These are phyloP conservation scores for Prenolepis imparis DNA, from an alignment of 2,888 invertebrate genomes.

Conservation along the genomic window DNA sequence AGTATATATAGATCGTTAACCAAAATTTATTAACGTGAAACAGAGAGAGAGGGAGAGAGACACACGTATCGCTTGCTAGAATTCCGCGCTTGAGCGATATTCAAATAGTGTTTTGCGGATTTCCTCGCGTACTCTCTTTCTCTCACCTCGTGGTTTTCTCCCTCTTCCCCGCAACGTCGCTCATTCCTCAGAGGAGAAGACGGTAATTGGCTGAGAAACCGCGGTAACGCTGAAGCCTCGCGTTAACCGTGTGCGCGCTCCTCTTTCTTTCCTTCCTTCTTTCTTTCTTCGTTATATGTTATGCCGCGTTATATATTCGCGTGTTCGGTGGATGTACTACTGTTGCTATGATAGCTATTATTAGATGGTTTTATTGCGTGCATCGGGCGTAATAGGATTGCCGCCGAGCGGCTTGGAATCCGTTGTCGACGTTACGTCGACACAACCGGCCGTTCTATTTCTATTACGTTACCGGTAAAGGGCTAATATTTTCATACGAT, in stretches of 20 bases:
- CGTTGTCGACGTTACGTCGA: slow-evolving; percentile 55
- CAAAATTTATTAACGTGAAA: slow-evolving; percentile 68
- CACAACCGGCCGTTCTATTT: slow-evolving; percentile 52
- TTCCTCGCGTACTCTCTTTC: slow-evolving; percentile 16
- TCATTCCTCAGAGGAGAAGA: slow-evolving; percentile 37
- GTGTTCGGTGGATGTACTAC: slow-evolving; percentile 54
- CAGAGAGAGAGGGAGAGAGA: background rate
- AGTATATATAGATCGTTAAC: slow-evolving; percentile 54
- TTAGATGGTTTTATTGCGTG: slow-evolving; percentile 57
- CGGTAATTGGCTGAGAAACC: slow-evolving; percentile 62
- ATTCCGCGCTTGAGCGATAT: slow-evolving; percentile 56
- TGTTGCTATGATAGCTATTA: slow-evolving; percentile 58
- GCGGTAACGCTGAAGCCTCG: slow-evolving; percentile 53
- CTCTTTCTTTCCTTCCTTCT: slow-evolving; percentile 38
- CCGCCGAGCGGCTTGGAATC: slow-evolving; percentile 54
- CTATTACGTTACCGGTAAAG: slow-evolving; percentile 57
- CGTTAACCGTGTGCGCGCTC: slow-evolving; percentile 42
- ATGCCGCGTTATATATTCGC: slow-evolving; percentile 52
- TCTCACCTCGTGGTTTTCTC: slow-evolving; percentile 19
- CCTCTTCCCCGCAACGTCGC: background rate
- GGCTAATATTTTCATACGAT: slow-evolving; percentile 57
- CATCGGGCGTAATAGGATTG: slow-evolving; percentile 56
- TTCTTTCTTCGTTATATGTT: slow-evolving; percentile 50
- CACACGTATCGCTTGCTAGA: slow-evolving; percentile 22
- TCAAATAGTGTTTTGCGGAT: slow-evolving; percentile 51